Evolutionary conservation across 2,888 invertebrate genomes (phyloP).

Genomic region (Diplolepis rosae): DNA sequence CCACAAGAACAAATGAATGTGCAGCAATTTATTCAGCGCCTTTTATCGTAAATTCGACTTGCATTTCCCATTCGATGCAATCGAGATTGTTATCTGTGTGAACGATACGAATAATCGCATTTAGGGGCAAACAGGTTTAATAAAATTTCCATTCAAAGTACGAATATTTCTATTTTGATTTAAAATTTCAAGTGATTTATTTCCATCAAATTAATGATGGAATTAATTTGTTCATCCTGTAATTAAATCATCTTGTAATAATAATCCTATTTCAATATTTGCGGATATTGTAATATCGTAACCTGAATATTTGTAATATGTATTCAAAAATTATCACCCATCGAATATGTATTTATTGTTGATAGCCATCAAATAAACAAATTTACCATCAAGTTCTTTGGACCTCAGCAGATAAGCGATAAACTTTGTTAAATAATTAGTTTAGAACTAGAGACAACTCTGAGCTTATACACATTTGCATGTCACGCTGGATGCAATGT

Average conservation of each 20-base stretch:
- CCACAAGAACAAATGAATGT: constrained; percentile 28
- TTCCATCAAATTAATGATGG: too few relatives aligned
- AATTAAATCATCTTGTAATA: too few relatives aligned
- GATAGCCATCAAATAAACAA: background rate
- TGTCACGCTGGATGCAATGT: background rate
- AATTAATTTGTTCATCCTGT: too few relatives aligned
- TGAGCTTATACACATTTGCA: background rate
- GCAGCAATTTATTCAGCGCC: constrained; percentile 29
- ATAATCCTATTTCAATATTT: too few relatives aligned
- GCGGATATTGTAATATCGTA: too few relatives aligned
- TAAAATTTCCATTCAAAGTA: too few relatives aligned
- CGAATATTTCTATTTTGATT: too few relatives aligned
- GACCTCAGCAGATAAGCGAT: background rate
- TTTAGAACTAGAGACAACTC: constrained; percentile 11
- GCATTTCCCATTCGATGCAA: constrained; percentile 26
- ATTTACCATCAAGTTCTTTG: background rate
- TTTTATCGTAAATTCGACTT: constrained; percentile 29
- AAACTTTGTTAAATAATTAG: constrained; percentile 5
- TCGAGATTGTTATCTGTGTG: constrained; percentile 18
- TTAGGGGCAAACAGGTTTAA: background rate
- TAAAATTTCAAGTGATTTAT: too few relatives aligned
- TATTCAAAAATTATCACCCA: too few relatives aligned
- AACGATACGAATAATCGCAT: background rate
- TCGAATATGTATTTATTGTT: too few relatives aligned
- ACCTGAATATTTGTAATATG: too few relatives aligned